Evolutionary conservation across 2,113 vertebrate genomes (phyloP), one percentile per base, ranked within the genome.

Genomic region (Asarcornis scutulata): DNA sequence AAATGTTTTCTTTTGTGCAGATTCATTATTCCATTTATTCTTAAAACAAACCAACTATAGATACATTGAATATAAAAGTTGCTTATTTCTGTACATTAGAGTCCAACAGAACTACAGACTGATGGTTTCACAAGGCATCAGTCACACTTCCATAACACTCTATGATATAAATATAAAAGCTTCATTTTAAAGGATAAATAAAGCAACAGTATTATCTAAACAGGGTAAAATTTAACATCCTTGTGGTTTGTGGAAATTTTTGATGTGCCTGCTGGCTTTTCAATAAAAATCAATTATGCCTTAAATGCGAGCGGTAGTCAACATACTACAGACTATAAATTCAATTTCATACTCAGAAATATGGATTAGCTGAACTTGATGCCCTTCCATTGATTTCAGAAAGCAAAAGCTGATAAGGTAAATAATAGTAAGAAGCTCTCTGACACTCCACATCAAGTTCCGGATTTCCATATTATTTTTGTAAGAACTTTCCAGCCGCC

Each of bases 261-360:
- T 99, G 98, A 99, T 99, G 98, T 98, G 98, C 97, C 98, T 99
- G 98, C 98, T 98, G 98, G 98, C 98, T 98, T 98, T 98, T 98
- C 98, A 99, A 99, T 99, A 98, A 98, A 98, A 99, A 99, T 99
- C 99, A 99, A 99, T 99, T 99, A 99, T 98, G 98, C 98, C 98
- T 98, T 99, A 98, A 98, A 98, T 98, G 98, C 79, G 67, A 98
- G 97, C 94, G 72, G 98, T 98, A 98, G 98, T 98, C 98, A 98
- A 98, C 98, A 98, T 98, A 98, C 97, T 98, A 98, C 98, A 98
- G 98, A 98, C 98, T 98, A 98, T 98, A 98, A 98, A 98, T 98
- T 98, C 98, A 98, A 98, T 98, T 98, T 98, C 98, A 98, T 98
- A 98, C 98, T 98, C 98, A 98, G 98, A 98, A 98, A 98, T 98